Conservation (phyloP, 30 jellyfish, hydroid and myxozoan species). For the Calvadosia cruxmelitensis region DNA sequence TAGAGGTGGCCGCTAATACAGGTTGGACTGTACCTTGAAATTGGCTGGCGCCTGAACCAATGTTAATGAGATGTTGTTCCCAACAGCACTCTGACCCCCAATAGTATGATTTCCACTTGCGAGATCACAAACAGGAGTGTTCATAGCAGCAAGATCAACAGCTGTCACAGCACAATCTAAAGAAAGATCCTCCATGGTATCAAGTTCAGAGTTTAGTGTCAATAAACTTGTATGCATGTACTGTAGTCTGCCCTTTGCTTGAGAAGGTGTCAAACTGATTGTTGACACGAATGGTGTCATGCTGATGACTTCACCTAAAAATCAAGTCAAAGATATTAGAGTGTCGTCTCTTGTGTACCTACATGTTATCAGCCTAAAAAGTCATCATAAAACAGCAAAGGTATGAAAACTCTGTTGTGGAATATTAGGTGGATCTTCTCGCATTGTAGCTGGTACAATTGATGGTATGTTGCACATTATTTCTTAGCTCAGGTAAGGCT, state of each 20-base stretch:
- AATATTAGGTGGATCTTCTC: too few relatives aligned
- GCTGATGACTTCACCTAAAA: background rate
- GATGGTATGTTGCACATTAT: too few relatives aligned
- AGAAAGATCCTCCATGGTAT: constrained; percentile 19
- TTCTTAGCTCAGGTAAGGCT: too few relatives aligned
- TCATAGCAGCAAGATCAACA: background rate
- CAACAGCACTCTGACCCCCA: constrained; percentile 1
- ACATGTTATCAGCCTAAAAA: too few relatives aligned
- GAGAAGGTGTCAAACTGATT: background rate
- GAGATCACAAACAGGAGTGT: constrained; percentile 13
- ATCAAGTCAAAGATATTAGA: too few relatives aligned
- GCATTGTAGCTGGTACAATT: too few relatives aligned
- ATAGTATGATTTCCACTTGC: constrained; percentile 25
- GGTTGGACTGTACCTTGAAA: constrained; percentile 23
- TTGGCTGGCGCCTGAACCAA: constrained; percentile 13
- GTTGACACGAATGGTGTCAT: background rate
- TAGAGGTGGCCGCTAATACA: too few relatives aligned
- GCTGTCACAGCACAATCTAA: constrained; percentile 32
- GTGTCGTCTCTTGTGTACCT: too few relatives aligned
- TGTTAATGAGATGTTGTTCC: constrained; percentile 10
- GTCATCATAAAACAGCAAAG: too few relatives aligned
- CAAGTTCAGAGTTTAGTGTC: constrained; percentile 8
- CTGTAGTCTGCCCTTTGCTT: background rate
- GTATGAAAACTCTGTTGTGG: too few relatives aligned
- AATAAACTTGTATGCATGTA: background rate